Conservation (phyloP, 2,113 vertebrate species). For the Muntiacus reevesi region DNA sequence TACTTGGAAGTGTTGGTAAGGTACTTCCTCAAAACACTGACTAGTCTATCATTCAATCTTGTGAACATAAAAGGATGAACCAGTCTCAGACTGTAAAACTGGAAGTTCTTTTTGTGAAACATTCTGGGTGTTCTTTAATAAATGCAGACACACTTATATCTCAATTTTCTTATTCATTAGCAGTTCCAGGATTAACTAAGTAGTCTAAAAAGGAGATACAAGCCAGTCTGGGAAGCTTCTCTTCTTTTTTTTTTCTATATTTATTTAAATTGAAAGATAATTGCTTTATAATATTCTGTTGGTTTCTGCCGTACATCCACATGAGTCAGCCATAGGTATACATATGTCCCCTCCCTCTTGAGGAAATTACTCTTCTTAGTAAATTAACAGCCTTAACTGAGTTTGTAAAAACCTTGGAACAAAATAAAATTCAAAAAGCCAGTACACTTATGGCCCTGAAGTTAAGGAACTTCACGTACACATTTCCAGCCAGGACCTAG, state of each 20-base stretch:
- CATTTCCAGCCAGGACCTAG: not conserved
- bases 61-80: not conserved
- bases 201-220: not conserved
- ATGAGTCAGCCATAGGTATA: not conserved
- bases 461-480: not conserved
- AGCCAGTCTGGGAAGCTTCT: not conserved
- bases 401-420: not conserved
- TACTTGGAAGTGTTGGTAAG: not conserved
- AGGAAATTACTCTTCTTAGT: not conserved
- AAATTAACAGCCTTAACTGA: not conserved
- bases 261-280: not conserved
- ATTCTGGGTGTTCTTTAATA: not conserved
- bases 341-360: not conserved
- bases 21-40: not conserved
- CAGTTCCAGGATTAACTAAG: not conserved
- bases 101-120: not conserved
- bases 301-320: not conserved
- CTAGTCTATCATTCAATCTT: not conserved
- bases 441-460: not conserved
- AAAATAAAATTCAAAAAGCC: not conserved
- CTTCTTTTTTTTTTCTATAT: not conserved
- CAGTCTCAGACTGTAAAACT: not conserved
- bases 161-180: not conserved
- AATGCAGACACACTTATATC: not conserved
- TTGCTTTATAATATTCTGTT: not conserved